phyloP scores from a whole-genome alignment of 30 jellyfish, hydroid and myxozoan genomes.

The Morbakka virulenta region DNA sequence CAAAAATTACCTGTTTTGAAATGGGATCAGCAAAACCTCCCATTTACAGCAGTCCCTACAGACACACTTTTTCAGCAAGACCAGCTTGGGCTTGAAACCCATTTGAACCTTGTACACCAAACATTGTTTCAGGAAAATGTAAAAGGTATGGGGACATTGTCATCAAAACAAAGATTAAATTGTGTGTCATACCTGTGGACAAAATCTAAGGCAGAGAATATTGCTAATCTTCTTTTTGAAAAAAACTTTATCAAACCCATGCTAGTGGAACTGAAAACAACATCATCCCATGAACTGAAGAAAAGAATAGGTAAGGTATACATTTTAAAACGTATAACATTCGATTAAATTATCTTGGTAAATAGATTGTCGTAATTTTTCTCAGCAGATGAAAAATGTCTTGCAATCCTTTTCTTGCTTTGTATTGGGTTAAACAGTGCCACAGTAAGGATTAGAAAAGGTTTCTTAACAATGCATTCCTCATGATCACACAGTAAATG shows the following conservation, averaged over 20 bases:
- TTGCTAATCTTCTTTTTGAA: constrained; percentile 61
- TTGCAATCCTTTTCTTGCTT: too few species aligned
- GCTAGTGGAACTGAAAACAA: constrained; percentile 49
- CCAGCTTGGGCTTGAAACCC: constrained; percentile 38
- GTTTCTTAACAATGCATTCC: too few species aligned
- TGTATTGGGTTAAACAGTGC: too few species aligned
- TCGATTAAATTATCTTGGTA: too few species aligned
- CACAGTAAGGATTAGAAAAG: too few species aligned
- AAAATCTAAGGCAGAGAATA: constrained; percentile 39
- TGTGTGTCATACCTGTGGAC: constrained; percentile 49
- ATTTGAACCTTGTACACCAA: constrained; percentile 3
- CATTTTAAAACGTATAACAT: too few species aligned
- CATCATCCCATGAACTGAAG: constrained; percentile 52
- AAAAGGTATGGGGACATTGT: not conserved
- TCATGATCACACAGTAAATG: too few species aligned
- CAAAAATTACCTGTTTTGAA: constrained; percentile 40
- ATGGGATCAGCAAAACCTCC: constrained; percentile 67
- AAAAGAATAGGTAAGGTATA: constrained; percentile 74
- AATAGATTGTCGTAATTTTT: too few species aligned
- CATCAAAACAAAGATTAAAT: constrained; percentile 37
- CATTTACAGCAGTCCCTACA: constrained; percentile 22
- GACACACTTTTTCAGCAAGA: constrained; percentile 25
- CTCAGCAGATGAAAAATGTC: too few species aligned
- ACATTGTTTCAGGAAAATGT: not conserved
- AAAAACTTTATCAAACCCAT: constrained; percentile 26